Base-by-base conservation (phyloP, 2,113 vertebrate species). In the Pao palembangensis region DNA sequence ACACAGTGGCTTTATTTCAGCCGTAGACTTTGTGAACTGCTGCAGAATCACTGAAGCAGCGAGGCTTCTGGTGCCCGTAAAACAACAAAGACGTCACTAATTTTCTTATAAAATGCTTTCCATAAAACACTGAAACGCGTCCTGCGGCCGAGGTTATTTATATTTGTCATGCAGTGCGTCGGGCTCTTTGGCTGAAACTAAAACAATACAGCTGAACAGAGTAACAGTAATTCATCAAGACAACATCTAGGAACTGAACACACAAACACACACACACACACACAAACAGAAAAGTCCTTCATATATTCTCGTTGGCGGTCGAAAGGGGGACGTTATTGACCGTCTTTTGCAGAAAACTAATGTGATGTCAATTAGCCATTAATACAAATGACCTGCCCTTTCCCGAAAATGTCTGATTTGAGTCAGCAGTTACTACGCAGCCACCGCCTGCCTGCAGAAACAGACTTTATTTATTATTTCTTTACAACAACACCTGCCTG, bases 331-430 rank as follows among this genome's bases (percentile, higher is more conserved):
- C 64, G 71, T 68, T 79, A 84, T 77, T 81, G 78, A 76, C 73
- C 75, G 53, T 58, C 71, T 72, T 86, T 73, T 78, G 83, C n/a
- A 8, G 51, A 81, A 88, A 91, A 82, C 84, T 82, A 90, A 89
- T 91, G 89, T 83, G 54, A 71, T 88, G 86, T 87, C 86, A 85
- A 90, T 92, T 88, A 82, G 75, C 87, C 83, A 90, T 91, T 89
- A 91, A 91, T 91, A 88, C 88, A 89, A 88, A 86, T 83, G 78
- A 85, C 85, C 69, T 52, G 18, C 14, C 52, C 55, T 75, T 90
- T 87, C 79, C 85, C 79, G 81, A 63, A 81, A 81, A 82, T 82
- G 86, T 91, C 82, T 82, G 80, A 82, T 87, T 92, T 67, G 80
- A 74, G 72, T 78, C 82, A 71, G 49, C 65, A 78, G 85, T 89